Percentiles rank a stretch among this genome's conserved stretches.
Evolutionary conservation across 2,113 vertebrate species (phyloP).

Genomic region (Brachypodius melanocephalos): DNA sequence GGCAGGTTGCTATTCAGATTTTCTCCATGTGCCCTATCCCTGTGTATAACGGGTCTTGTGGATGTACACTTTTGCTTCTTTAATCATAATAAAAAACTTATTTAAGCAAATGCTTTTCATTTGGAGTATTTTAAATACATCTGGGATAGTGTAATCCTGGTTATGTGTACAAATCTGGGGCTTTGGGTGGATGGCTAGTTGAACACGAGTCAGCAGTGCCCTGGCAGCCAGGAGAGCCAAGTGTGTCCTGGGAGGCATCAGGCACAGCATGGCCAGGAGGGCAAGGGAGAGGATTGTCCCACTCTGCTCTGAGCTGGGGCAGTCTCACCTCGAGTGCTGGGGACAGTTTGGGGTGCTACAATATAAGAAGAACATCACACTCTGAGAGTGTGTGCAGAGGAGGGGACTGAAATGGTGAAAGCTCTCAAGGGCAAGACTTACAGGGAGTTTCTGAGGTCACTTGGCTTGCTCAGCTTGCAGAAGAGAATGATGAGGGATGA

Average conservation of each 20-base stretch:
- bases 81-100: conserved; percentile 32
- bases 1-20: background rate
- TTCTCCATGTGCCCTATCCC: background rate
- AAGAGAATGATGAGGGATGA: background rate
- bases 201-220: background rate
- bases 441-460: background rate
- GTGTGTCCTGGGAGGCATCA: fast-evolving
- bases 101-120: background rate
- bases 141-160: background rate
- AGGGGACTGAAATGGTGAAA: background rate
- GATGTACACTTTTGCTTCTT: background rate
- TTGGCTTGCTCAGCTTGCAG: background rate
- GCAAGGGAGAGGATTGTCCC: background rate
- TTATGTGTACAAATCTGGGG: background rate
- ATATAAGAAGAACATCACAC: background rate
- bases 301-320: background rate
- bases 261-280: fast-evolving
- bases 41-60: background rate
- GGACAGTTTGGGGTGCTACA: fast-evolving
- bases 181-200: background rate
- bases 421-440: background rate
- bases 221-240: background rate
- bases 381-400: background rate
- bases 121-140: background rate
- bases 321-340: fast-evolving